A percentile compares a stretch with the other conserved stretches of the same genome.
Conservation (phyloP, 2,888 invertebrate species). For the Beris morrisii region DNA sequence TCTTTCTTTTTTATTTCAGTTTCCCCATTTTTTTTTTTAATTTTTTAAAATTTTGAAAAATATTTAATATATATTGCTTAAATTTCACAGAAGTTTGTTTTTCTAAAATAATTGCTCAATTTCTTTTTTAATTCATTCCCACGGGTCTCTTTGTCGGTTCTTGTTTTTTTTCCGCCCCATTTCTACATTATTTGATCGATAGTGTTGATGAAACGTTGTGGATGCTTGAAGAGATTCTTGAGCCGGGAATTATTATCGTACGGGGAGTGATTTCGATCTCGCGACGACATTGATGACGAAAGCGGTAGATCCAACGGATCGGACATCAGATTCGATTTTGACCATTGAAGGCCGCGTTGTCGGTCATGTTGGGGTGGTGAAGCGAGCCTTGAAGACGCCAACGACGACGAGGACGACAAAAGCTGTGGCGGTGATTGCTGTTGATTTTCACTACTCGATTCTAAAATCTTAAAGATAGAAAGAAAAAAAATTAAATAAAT, state of each 20-base stretch:
- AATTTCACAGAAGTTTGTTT: too few relatives aligned
- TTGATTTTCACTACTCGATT: conserved; percentile 53
- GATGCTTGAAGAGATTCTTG: conserved; percentile 23
- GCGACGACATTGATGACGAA: background rate
- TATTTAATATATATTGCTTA: too few relatives aligned
- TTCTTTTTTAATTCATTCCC: too few relatives aligned
- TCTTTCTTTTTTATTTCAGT: too few relatives aligned
- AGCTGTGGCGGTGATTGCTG: conserved; percentile 36
- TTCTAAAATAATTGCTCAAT: too few relatives aligned
- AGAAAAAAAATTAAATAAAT: background rate
- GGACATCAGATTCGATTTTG: conserved; percentile 3
- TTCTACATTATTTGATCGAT: too few relatives aligned
- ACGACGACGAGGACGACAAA: conserved; percentile 6
- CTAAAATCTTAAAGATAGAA: conserved; percentile 50
- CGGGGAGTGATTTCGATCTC: background rate
- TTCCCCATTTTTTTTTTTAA: too few relatives aligned
- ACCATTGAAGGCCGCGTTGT: conserved; percentile 3
- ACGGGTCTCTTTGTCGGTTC: too few relatives aligned
- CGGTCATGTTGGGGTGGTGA: conserved; percentile 1
- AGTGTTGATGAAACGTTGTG: conserved; percentile 14
- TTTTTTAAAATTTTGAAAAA: too few relatives aligned
- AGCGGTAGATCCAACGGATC: background rate
- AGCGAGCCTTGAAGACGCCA: background rate
- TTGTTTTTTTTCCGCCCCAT: too few relatives aligned
- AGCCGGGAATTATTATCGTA: conserved; percentile 12